phyloP scores from a whole-genome alignment of 2,113 vertebrate species.

The Megaceryle torquata region DNA sequence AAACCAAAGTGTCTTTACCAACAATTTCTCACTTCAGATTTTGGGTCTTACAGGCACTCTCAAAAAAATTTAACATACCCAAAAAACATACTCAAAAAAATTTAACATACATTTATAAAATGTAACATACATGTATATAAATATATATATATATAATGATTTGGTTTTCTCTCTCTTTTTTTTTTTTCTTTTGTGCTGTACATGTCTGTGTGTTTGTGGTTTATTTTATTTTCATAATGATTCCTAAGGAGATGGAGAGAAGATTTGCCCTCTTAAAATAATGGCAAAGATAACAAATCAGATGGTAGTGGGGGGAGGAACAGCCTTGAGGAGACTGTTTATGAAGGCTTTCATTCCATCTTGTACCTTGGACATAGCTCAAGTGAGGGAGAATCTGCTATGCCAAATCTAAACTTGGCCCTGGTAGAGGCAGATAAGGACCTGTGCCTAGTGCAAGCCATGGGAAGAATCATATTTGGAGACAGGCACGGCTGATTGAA shows the following conservation, averaged over 20 bases:
- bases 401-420: slow-evolving; percentile 68
- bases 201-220: neutral
- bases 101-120: neutral
- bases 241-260: neutral
- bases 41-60: neutral
- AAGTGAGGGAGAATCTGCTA: slow-evolving; percentile 60
- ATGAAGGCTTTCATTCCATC: slow-evolving; percentile 63
- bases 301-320: slow-evolving; percentile 35
- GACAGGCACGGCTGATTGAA: slow-evolving; percentile 58
- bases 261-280: slow-evolving; percentile 40
- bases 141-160: too few species aligned
- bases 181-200: neutral
- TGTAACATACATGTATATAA: neutral
- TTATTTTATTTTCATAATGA: neutral
- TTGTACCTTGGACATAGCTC: slow-evolving; percentile 65
- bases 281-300: slow-evolving; percentile 52
- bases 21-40: neutral
- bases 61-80: too few species aligned
- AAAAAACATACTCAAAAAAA: too few species aligned
- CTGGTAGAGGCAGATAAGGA: slow-evolving; percentile 64
- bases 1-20: neutral
- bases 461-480: slow-evolving; percentile 54
- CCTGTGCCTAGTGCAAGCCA: slow-evolving; percentile 50
- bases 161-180: neutral
- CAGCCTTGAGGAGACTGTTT: slow-evolving; percentile 54